phyloP scores from a whole-genome alignment of 2,797 vertebrate genomes.

The Tamandua tetradactyla region DNA sequence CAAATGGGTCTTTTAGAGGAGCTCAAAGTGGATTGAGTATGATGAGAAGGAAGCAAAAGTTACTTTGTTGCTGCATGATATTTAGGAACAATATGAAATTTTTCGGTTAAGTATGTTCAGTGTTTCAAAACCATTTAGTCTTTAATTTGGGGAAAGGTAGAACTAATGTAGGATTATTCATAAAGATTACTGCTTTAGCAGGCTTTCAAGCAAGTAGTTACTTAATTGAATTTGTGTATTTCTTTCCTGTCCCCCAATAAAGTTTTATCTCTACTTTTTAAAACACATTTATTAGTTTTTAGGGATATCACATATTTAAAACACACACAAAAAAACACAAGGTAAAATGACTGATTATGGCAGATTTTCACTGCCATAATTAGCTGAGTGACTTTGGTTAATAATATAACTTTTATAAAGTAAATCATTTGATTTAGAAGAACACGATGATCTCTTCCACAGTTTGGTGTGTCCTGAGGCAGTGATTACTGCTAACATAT shows the following conservation, averaged over 20 bases:
- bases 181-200: not conserved
- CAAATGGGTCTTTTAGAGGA: not conserved
- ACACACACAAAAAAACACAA: not conserved
- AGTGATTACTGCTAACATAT: not conserved
- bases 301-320: not conserved
- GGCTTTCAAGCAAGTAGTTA: not conserved
- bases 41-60: not conserved
- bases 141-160: not conserved
- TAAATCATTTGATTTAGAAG: not conserved
- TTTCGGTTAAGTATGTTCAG: not conserved
- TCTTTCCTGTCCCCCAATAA: not conserved
- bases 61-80: not conserved
- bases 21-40: not conserved
- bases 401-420: conserved; percentile 7
- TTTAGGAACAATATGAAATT: not conserved
- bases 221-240: not conserved
- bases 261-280: conserved; percentile 11
- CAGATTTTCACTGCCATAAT: not conserved
- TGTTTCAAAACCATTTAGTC: not conserved
- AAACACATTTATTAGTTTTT: not conserved
- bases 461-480: not conserved
- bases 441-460: not conserved
- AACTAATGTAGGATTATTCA: not conserved
- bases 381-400: not conserved
- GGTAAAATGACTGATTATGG: not conserved